Base-by-base conservation (phyloP, 2,888 invertebrate genomes). In the Falcaria lacertinaria region DNA sequence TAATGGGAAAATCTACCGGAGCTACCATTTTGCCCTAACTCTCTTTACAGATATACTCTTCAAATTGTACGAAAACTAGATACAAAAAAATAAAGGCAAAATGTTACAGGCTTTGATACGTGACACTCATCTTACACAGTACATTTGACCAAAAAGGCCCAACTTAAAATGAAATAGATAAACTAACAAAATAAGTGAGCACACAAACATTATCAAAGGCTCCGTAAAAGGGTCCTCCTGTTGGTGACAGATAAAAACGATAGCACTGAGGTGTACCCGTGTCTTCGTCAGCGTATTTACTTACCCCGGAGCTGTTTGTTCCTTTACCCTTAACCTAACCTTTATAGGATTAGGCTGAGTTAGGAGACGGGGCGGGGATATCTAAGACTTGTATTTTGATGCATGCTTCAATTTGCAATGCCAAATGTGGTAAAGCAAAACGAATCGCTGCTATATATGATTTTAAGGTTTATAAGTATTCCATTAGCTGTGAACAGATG, bases 271-370 rank as follows among this genome's bases (percentile, higher is more conserved):
- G 78, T 78, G 73, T 74, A 74, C 78, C 75, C 72, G 68, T 69
- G 74, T 71, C 84, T 77, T 77, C 80, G 83, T 89, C 88, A 88
- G 86, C 87, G 76, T 87, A 85, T 88, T 87, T 86, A 71, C 86
- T 74, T 74, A 77, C 81, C 87, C 84, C 56, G 74, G 57, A 77
- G 84, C 84, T 84, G 82, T 88, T 87, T 88, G 84, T 80, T 80
- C 74, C 79, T 80, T 73, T 74, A 78, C 84, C 84, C 84, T 77
- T 77, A 74, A 74, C 77, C 74, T 79, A 80, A 78, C 79, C 75
- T 73, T 69, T 60, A 50, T 22, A 49, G 49, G 45, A 36, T 47
- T 33, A 38, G 42, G 55, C 45, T 41, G 71, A 70, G 63, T 48
- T 14, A 52, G 36, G 49, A 52, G 49, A 52, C 14, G 1, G 2